Evolutionary conservation across 2,888 invertebrate genomes (phyloP).

Genomic region (Ophioninae sp.): DNA sequence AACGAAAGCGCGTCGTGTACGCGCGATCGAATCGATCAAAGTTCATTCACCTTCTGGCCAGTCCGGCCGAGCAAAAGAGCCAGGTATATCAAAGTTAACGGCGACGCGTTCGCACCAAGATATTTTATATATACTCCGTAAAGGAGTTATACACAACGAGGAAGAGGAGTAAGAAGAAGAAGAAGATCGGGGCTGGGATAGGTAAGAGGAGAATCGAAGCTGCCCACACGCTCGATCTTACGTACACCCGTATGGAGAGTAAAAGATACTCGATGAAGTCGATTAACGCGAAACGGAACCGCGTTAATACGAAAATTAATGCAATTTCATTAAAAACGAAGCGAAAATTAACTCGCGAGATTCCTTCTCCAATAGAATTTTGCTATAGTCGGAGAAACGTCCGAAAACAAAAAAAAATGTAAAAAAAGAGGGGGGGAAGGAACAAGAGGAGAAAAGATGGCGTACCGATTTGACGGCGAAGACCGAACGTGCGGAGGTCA

Average conservation of each 20-base stretch:
- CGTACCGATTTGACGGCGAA: constrained; percentile 76
- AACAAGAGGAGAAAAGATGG: constrained; percentile 20
- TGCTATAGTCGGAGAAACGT: no score
- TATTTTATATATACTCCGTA: constrained; percentile 47
- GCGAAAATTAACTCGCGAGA: no score
- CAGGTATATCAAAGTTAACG: constrained; percentile 61
- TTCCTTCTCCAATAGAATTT: no score
- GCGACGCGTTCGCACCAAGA: constrained; percentile 57
- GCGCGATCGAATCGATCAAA: constrained; percentile 60
- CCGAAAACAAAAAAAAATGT: no score
- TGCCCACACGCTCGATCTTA: constrained; percentile 32
- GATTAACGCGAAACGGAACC: no score
- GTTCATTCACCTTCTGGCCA: constrained; percentile 58
- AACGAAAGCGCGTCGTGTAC: constrained; percentile 27
- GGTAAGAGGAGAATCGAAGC: neutral
- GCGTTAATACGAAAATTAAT: neutral
- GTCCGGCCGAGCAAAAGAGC: constrained; percentile 47
- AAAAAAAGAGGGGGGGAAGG: no score
- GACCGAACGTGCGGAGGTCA: constrained; percentile 75
- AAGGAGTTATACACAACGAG: no score
- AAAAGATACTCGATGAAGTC: neutral
- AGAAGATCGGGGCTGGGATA: neutral
- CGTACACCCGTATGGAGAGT: neutral
- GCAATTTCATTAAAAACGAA: neutral
- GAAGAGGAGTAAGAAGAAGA: no score